Evolutionary conservation across 2,797 vertebrate genomes (phyloP), one percentile per base, ranked within the genome.

Genomic region (Pyrocephalus nanus): DNA sequence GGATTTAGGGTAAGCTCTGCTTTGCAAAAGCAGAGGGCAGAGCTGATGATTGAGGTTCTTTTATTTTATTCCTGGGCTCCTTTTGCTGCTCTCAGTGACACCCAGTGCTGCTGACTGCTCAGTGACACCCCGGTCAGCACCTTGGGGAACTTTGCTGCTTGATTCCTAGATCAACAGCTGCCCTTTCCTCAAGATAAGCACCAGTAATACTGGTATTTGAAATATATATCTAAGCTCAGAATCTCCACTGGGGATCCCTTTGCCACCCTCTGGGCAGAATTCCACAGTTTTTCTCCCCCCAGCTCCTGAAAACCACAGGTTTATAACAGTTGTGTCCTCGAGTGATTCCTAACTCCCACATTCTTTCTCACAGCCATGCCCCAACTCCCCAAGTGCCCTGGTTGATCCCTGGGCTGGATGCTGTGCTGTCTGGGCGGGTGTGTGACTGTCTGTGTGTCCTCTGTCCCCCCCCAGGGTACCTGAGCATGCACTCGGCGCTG

Each of bases 401-500:
- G 14, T 30, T 38, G 3, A 11, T 5, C 57, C 20, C 72, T 65
- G 58, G 55, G 34, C 6, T 9, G n/a, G 71, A 34, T 43, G 38
- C 61, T 23, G 60, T 61, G 61, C 29, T 43, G 14, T 38, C 15
- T 17, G 48, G 19, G 1, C 5, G 6, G 23, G 8, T 30, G 29
- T 17, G 55, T 93, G 42, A 95, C 36, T 11, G 66, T 11, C 55
- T 57, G 12, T 89, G 8, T 85, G 18, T 69, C 57, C 12, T 67
- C 45, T 81, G 48, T 17, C 8, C 55, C 8, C 55, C 51, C 58
- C 32, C n/a, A 99, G 99, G 98, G 70, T 97, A 97, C 69, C 75
- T 98, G 93, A 98, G 96, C 79, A 97, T 98, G 97, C 98, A 98
- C 61, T 98, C 99, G 1, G 98, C 99, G 6, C 97, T 99, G 95